Conservation (phyloP, 2,797 vertebrate species). For the Myotis pilosus region DNA sequence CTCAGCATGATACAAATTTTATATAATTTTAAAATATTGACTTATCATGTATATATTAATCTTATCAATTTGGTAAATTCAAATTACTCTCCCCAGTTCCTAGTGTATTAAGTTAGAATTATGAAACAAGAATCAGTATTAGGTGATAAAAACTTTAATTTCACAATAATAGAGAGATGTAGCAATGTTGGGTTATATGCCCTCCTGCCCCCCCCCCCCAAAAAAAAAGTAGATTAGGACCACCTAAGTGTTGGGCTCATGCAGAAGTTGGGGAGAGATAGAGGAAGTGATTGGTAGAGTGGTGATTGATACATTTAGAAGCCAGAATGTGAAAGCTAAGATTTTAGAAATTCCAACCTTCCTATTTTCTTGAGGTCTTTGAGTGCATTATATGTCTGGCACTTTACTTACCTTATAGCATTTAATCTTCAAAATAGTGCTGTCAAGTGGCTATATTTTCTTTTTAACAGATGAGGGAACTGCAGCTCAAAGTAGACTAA, state of each 20-base stretch:
- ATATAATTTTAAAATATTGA: constrained; percentile 49
- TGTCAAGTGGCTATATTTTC: constrained; percentile 16
- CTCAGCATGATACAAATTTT: constrained; percentile 6
- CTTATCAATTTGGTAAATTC: constrained; percentile 49
- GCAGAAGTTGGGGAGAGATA: neutral
- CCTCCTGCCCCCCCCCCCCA: neutral
- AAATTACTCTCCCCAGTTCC: constrained; percentile 27
- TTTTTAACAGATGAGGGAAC: constrained; percentile 46
- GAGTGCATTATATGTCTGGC: neutral
- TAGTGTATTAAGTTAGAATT: constrained; percentile 35
- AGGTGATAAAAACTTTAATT: constrained; percentile 20
- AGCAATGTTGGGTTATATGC: neutral
- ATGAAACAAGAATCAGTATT: constrained; percentile 44
- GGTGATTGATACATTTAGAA: constrained; percentile 27
- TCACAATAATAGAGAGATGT: constrained; percentile 32
- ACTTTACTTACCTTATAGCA: constrained; percentile 24
- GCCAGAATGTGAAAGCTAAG: constrained; percentile 29
- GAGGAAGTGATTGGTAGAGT: constrained; percentile 7
- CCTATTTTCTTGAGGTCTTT: constrained; percentile 29
- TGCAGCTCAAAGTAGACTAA: constrained; percentile 36
- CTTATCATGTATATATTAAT: neutral
- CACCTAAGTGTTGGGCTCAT: neutral
- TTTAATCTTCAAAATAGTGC: constrained; percentile 51
- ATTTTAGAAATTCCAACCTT: constrained; percentile 45
- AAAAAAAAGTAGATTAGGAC: neutral